Evolutionary conservation across 2,888 invertebrate genomes (phyloP), one percentile per base, ranked within the genome.

Genomic region (Chouioia cunea): DNA sequence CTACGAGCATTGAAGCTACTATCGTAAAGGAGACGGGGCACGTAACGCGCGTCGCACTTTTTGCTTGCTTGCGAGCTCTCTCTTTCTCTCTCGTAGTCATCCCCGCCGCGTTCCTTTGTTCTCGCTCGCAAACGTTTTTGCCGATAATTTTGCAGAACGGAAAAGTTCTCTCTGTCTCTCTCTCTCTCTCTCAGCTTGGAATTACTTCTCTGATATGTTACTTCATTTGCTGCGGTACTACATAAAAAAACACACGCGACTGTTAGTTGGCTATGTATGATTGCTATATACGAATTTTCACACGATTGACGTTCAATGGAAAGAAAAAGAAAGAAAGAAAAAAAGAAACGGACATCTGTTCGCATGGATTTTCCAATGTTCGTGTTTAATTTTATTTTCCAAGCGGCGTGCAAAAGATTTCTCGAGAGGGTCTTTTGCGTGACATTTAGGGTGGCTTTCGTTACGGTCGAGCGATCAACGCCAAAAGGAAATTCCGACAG

Each of bases 21-120:
- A 85, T 83, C 82, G 82, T 84, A 83, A 83, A 82, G 81, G 81
- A 82, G 77, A 81, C 76, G 75, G 76, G 77, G 78, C 80, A 80
- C 79, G 81, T 80, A 82, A 79, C 79, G 78, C 67, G 71, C 75
- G 36, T 78, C 68, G 77, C 67, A 75, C 77, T 82, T 82, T 82
- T 83, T 84, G 82, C 77, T 66, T 76, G 12, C n/a, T 47, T 52
- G 20, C 47, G 56, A 2, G n/a, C 57, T 18, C 16, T 12, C 57
- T 60, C 67, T 48, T 54, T 16, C 15, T 60, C 59, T 76, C 74
- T 68, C 75, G 60, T 36, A 16, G 36, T 46, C 66, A 6, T 36
- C 23, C 36, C 23, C 50, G 53, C 15, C 10, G 23, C 16, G 48
- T 18, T 67, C 69, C 57, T 18, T 20, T 48, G 20, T 22, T 63